These are phyloP conservation scores for Ceyx cyanopectus DNA, from an alignment of 2,113 vertebrate genomes.

Conservation along the genomic window DNA sequence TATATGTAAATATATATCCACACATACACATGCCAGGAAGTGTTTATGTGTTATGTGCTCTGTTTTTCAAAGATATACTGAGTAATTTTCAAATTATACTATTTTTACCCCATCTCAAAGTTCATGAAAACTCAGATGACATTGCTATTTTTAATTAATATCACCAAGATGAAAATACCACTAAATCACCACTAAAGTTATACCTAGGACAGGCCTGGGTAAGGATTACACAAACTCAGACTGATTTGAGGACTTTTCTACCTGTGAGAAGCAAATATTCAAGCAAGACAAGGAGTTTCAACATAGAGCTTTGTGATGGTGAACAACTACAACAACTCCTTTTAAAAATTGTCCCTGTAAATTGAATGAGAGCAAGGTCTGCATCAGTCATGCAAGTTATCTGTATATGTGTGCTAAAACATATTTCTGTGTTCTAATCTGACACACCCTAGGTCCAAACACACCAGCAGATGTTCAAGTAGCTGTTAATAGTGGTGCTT, in stretches of 20 bases:
- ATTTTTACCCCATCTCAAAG: neutral
- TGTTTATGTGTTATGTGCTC: neutral
- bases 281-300: neutral
- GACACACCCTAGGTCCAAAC: slow-evolving; percentile 56
- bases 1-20: neutral
- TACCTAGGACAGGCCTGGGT: neutral
- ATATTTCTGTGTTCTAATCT: slow-evolving; percentile 32
- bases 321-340: neutral
- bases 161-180: neutral
- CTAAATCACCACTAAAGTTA: neutral
- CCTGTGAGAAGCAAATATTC: neutral
- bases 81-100: neutral
- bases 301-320: neutral
- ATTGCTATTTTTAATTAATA: neutral
- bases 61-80: neutral
- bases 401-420: neutral
- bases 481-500: slow-evolving; percentile 55
- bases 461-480: slow-evolving; percentile 73
- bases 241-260: neutral
- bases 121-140: neutral
- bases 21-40: neutral
- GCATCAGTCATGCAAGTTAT: neutral
- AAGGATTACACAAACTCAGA: neutral
- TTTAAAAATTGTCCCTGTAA: neutral
- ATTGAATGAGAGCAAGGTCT: neutral